Evolutionary conservation across 2,113 vertebrate species (phyloP).

Genomic region (Hiodon alosoides): DNA sequence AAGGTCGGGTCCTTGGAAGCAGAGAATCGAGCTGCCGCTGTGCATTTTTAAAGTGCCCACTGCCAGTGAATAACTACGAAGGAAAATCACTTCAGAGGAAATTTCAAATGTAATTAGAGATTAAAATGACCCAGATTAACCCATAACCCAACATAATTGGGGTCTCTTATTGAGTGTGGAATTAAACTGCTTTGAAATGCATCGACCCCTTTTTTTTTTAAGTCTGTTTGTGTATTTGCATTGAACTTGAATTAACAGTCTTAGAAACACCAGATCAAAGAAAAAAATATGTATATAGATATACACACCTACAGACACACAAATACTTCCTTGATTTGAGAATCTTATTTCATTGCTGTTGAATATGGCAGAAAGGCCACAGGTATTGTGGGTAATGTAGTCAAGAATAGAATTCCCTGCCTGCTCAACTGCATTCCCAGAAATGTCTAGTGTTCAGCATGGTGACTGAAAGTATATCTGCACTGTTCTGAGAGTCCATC

Average conservation of each 20-base stretch:
- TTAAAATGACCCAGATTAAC: slow-evolving; percentile 27
- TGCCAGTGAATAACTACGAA: not conserved
- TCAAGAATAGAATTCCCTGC: no score
- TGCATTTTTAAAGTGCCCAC: not conserved
- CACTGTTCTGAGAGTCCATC: no score
- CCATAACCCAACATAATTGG: slow-evolving; percentile 24
- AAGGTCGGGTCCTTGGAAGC: not conserved
- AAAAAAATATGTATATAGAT: slow-evolving; percentile 2
- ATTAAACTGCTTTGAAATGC: slow-evolving; percentile 23
- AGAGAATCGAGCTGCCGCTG: not conserved
- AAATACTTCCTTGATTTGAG: no score
- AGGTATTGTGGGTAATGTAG: not conserved
- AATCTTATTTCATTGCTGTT: not conserved
- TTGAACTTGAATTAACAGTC: not conserved
- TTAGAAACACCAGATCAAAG: not conserved
- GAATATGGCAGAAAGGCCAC: not conserved
- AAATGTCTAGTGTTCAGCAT: no score
- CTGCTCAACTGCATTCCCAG: no score
- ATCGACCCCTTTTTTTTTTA: slow-evolving; percentile 15
- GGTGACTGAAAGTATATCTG: no score
- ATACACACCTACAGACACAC: not conserved
- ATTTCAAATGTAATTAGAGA: slow-evolving; percentile 30
- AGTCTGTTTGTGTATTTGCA: slow-evolving; percentile 15
- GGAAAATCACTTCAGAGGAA: slow-evolving; percentile 20
- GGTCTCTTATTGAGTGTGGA: slow-evolving; percentile 22